Evolutionary conservation across 2,888 invertebrate genomes (phyloP).

Genomic region (Marasmarcha lunaedactyla): DNA sequence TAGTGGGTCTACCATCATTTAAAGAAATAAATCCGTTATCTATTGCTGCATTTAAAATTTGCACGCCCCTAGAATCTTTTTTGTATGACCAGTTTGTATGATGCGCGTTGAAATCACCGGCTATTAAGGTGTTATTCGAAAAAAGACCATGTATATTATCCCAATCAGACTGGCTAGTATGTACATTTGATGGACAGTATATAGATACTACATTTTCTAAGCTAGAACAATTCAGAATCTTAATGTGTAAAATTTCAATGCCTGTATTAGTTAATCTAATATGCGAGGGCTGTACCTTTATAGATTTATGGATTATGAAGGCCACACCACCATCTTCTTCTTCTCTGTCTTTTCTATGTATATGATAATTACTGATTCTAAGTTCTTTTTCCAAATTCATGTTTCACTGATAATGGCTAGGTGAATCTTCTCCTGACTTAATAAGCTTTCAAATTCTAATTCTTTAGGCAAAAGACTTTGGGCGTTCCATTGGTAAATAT

Average conservation of each 20-base stretch:
- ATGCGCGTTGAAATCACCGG: not conserved
- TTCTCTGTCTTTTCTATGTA: not conserved
- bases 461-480: not conserved
- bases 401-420: not conserved
- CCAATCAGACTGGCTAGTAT: not conserved
- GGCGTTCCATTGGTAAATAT: not conserved
- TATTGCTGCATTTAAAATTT: not conserved
- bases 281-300: too few species aligned
- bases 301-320: not conserved
- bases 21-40: not conserved
- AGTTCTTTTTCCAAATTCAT: not conserved
- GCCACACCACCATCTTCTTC: not conserved
- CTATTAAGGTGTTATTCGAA: not conserved
- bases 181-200: not conserved
- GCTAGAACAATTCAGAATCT: not conserved
- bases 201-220: not conserved
- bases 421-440: not conserved
- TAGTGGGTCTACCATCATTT: not conserved
- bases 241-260: not conserved
- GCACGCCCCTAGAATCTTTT: not conserved
- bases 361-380: not conserved
- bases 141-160: not conserved
- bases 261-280: not conserved
- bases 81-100: not conserved
- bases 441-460: not conserved